These are phyloP conservation scores for Ardeotis arabs DNA, from an alignment of 2,113 vertebrate species.

Conservation along the genomic window DNA sequence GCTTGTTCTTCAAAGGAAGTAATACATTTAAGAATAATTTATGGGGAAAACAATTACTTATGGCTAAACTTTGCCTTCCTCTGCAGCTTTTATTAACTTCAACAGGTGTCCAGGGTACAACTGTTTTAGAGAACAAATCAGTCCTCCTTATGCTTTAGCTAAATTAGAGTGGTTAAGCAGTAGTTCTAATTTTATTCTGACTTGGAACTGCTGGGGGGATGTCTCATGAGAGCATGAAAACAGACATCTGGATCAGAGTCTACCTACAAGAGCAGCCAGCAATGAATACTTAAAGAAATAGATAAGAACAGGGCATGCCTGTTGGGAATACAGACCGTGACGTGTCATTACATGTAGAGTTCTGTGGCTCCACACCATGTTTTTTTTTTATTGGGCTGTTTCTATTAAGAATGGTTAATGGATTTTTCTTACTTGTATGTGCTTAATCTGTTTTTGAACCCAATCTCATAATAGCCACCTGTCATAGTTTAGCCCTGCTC, in stretches of 20 bases:
- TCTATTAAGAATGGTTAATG: not conserved
- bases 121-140: not conserved
- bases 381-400: not conserved
- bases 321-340: not conserved
- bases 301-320: not conserved
- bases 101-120: conserved; percentile 27
- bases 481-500: not conserved
- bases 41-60: conserved; percentile 1
- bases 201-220: conserved; percentile 6
- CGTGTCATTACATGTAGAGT: not conserved
- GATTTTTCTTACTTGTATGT: not conserved
- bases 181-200: conserved; percentile 22
- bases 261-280: not conserved
- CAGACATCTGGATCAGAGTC: not conserved
- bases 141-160: not conserved
- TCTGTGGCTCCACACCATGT: not conserved
- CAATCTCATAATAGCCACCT: not conserved
- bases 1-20: conserved; percentile 59
- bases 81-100: conserved; percentile 51
- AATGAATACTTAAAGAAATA: not conserved
- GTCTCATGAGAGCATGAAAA: not conserved
- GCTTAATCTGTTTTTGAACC: not conserved
- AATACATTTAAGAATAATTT: conserved; percentile 43
- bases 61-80: conserved; percentile 5
- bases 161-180: not conserved